Evolutionary conservation across 2,888 invertebrate genomes (phyloP).

Genomic region (Steinernema hermaphroditum): DNA sequence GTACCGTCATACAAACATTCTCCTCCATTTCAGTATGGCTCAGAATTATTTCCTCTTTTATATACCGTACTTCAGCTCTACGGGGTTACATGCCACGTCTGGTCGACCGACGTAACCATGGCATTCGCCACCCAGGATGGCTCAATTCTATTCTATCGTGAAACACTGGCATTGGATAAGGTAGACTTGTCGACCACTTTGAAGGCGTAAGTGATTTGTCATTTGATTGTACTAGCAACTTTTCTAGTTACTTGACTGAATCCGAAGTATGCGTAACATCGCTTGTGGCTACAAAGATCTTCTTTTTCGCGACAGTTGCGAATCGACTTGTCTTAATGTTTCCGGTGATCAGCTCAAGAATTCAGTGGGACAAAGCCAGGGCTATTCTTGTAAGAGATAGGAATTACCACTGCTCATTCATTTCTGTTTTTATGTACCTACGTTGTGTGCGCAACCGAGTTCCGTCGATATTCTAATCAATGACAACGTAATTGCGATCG

Average conservation of each 20-base stretch:
- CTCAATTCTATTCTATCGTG: conserved; percentile 18
- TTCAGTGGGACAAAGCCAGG: conserved; percentile 2
- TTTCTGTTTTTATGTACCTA: conserved; percentile 10
- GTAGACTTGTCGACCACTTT: conserved; percentile 1
- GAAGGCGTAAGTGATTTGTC: conserved; percentile 2
- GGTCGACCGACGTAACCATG: conserved; percentile 15
- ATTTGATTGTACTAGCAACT: neutral
- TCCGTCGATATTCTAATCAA: neutral
- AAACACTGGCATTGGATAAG: neutral
- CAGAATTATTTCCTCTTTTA: no score
- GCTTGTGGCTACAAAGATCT: neutral
- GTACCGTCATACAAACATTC: conserved; percentile 12
- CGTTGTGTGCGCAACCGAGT: neutral
- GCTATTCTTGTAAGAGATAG: conserved; percentile 6
- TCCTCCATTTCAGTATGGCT: conserved; percentile 15
- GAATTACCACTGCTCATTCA: neutral
- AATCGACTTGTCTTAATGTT: neutral
- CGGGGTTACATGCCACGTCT: conserved; percentile 5
- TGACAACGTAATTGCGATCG: neutral
- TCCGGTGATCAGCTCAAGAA: neutral
- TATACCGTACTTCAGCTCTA: neutral
- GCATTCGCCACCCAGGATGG: neutral
- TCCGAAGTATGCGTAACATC: neutral
- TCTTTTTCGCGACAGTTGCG: neutral
- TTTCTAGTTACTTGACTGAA: neutral